Base-by-base conservation (phyloP, 2,888 invertebrate genomes). In the Elysia crispata region DNA sequence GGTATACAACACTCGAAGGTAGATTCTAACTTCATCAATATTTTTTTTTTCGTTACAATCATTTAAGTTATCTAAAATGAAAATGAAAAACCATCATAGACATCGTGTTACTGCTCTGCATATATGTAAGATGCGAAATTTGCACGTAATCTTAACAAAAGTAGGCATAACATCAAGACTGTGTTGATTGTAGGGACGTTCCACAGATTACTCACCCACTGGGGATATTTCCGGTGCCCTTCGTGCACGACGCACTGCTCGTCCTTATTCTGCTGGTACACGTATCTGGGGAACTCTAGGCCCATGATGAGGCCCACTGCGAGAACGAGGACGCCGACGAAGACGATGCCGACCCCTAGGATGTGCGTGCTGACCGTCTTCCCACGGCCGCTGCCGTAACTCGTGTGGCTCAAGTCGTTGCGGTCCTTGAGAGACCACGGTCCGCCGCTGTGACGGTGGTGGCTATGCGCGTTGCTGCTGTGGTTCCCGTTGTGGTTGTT, bases 241-340 rank as follows among this genome's bases (percentile, higher is more conserved):
- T 80, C 62, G 67, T 82, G 76, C 13, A 86, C 69, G n/a, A 88
- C 85, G 69, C 89, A 89, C 82, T 85, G 83, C 73, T 84, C 85
- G 6, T 85, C 83, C 1, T 82, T 75, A 62, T 85, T 85, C 80
- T 86, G 86, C 50, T 82, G 70, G n/a, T 83, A 81, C 28, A 88
- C 86, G 81, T 86, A 86, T 50, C 84, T 83, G 25, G 89, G 89
- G 79, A 89, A 89, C 82, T 88, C 86, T 49, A 89, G 78, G 0
- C 89, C 89, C 80, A 89, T 86, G 77, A 89, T 89, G 41, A 89
- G 84, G 11, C 86, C 87, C 6, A 88, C 81, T 5, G 87, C 79
- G 62, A 89, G 82, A 13, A 88, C 74, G 13, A 89, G 80, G 20
- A 85, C 83, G 0, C 88, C 88, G 8, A 84, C 83, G 76, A 87